Base-by-base conservation (phyloP, 2,888 invertebrate species). In the Deilephila elpenor region DNA sequence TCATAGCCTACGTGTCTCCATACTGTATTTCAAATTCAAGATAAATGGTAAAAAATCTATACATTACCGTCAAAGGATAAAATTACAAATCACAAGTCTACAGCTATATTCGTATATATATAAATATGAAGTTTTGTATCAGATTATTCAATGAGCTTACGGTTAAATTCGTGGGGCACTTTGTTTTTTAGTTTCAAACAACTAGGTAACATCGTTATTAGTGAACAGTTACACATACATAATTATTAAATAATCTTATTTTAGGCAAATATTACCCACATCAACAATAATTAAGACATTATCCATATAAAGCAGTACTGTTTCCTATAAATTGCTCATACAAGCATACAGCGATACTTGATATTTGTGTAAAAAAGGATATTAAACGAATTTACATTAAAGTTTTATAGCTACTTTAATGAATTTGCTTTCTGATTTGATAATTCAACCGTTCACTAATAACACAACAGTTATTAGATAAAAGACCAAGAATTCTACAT, bases 81-180 rank as follows among this genome's bases (percentile, higher is more conserved):
- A 82, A 84, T 86, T 88, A 90, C 86, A 88, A 88, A 87, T 87
- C 87, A 85, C 89, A 86, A 87, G 84, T 82, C 93, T 93, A 93
- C 92, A 73, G 79, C 89, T 92, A 84, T 67, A 44, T 84, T 84
- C 17, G 32, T 34, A 32, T 62, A 51, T 37, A 37, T 67, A 67
- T 37, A 37, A 44, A 67, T 67, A 67, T 67, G 67, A 67, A 51
- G 44, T 61, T 56, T 59, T 37, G 59, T 72, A 64, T 72, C 85
- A 76, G 84, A 82, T 86, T 88, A 91, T 84, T 79, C 79, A 84
- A 87, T 86, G 89, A 87, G 84, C 90, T 91, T 92, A 92, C 79
- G 84, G 87, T 91, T 90, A 93, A 92, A 92, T 93, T 92, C 92
- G 91, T 91, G 91, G 91, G 91, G 92, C 90, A 92, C 90, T 91